Percentiles rank a stretch among this genome's conserved stretches.
Evolutionary conservation across 2,797 vertebrate genomes (phyloP).

Genomic region (Sylvilagus floridanus): DNA sequence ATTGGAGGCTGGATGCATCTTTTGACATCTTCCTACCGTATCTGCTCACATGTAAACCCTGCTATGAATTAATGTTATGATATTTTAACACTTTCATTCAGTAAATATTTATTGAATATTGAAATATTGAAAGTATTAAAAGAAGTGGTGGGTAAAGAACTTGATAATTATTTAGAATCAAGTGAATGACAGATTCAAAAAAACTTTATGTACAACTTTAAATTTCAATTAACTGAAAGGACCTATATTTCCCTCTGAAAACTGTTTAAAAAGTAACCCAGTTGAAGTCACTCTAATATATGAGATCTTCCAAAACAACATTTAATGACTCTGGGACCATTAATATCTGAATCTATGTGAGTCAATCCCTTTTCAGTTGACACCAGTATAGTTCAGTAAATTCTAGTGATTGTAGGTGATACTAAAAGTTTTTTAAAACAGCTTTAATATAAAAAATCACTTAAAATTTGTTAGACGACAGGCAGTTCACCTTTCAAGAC

Average conservation of each 20-base stretch:
- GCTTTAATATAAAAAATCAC: neutral
- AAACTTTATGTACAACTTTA: neutral
- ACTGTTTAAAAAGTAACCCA: neutral
- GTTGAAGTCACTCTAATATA: constrained; percentile 21
- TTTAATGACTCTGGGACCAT: neutral
- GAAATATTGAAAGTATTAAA: too few relatives aligned
- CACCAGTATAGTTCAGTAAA: neutral
- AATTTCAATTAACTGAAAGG: constrained; percentile 12
- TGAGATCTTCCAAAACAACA: neutral
- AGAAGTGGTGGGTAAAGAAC: neutral
- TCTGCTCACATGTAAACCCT: neutral
- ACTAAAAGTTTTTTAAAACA: constrained; percentile 19
- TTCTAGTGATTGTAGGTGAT: neutral
- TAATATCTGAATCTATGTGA: constrained; percentile 15
- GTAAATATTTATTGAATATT: neutral
- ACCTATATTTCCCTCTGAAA: constrained; percentile 21
- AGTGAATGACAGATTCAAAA: neutral
- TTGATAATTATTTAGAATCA: constrained; percentile 37
- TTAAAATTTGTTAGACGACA: neutral
- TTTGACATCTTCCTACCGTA: constrained; percentile 15
- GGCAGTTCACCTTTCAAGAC: constrained; percentile 4
- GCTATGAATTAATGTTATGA: neutral
- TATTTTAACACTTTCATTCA: constrained; percentile 45
- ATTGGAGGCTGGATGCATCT: neutral
- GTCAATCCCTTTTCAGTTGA: neutral